Evolutionary conservation across 2,113 vertebrate species (phyloP).

Genomic region (Grus americana): DNA sequence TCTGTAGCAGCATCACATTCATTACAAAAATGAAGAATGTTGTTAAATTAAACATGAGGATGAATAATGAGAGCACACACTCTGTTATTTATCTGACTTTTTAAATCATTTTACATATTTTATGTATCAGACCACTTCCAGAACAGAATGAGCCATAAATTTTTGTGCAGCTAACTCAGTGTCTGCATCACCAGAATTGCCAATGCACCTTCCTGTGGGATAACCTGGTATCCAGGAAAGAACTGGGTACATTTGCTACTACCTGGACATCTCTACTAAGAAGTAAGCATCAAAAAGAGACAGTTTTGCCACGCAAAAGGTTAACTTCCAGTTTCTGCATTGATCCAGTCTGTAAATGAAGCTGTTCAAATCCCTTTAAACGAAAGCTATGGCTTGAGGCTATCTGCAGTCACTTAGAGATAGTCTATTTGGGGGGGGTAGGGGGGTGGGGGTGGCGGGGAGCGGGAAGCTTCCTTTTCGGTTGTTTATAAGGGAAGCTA

Average conservation of each 20-base stretch:
- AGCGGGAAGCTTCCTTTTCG: neutral
- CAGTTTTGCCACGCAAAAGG: neutral
- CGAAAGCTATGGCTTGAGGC: neutral
- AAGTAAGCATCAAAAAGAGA: neutral
- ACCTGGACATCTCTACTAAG: neutral
- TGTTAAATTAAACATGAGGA: constrained; percentile 47
- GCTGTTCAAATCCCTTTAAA: neutral
- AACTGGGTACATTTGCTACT: neutral
- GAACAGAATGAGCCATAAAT: constrained; percentile 1
- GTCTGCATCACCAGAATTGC: neutral
- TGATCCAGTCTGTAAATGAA: neutral
- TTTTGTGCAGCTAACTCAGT: neutral
- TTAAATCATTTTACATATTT: constrained; percentile 47
- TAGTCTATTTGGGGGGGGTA: neutral
- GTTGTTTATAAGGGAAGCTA: neutral
- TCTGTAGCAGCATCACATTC: neutral
- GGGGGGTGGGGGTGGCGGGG: too few species aligned
- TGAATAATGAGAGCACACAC: constrained; percentile 5
- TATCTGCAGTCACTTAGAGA: neutral
- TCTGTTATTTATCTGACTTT: constrained; percentile 45
- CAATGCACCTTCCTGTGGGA: neutral
- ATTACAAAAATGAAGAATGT: constrained; percentile 23
- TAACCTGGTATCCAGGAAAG: neutral
- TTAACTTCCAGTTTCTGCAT: neutral
- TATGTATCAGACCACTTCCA: constrained; percentile 22